Evolutionary conservation across 2,113 vertebrate species (phyloP), one percentile per base, ranked within the genome.

Genomic region (Seriola quinqueradiata): DNA sequence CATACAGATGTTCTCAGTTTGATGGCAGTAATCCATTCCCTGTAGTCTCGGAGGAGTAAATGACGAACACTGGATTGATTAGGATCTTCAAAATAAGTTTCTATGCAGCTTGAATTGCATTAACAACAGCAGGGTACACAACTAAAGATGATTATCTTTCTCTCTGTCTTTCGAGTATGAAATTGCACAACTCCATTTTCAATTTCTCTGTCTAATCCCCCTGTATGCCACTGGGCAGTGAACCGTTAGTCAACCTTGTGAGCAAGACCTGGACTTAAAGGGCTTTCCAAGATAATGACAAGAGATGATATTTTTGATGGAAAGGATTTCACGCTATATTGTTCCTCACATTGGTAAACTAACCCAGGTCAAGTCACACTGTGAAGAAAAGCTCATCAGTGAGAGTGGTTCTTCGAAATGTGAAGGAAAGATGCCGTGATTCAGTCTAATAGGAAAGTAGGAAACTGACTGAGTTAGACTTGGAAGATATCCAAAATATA

Each of bases 1-100:
- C 80, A 91, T 90, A 92, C 82, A 85, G 79, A 85, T 87, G 58
- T 57, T 42, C 52, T 79, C 60, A 25, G 83, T 75, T 66, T 42
- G 54, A 88, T 77, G 63, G 71, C 54, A 65, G 38, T 28, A 54
- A 87, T 85, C 76, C 78, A 84, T 81, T 90, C 87, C 34, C 72
- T 78, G 87, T 52, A 78, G 86, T 71, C 55, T 44, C 57, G 40
- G 68, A 54, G 17, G 5, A 40, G 25, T 42, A 65, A 66, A 66
- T 52, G 40, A 76, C 72, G 86, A 77, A 82, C 68, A 72, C 50
- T 82, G 78, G 44, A 82, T 76, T 75, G 54, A 77, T 87, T 77
- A 60, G 50, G 67, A 60, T 55, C 11, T 65, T 66, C 54, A 79
- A 34, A 76, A 64, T 64, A 75, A 6, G 50, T 64, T 48, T 58